Percentiles rank a stretch among this genome's conserved stretches.
These are phyloP conservation scores for Priocnemis perturbator DNA, from an alignment of 2,888 invertebrate genomes.

Conservation along the genomic window DNA sequence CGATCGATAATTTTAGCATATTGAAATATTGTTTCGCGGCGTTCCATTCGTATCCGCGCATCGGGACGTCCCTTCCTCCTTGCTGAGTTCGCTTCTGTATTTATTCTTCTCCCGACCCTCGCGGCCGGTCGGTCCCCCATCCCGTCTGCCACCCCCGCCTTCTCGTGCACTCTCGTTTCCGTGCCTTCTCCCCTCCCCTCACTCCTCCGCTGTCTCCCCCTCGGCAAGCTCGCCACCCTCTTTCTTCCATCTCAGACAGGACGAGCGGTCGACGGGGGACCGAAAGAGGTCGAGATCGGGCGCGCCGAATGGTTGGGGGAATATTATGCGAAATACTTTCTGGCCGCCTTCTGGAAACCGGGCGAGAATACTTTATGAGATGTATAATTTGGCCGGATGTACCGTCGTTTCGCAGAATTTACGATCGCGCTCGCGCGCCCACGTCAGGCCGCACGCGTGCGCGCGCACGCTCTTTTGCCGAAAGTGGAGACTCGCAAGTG, in stretches of 20 bases:
- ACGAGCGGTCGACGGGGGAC: slow-evolving; percentile 13
- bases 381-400: slow-evolving; percentile 62
- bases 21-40: slow-evolving; percentile 47
- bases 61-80: slow-evolving; percentile 23
- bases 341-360: slow-evolving; percentile 48
- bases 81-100: slow-evolving; percentile 29
- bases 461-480: background rate
- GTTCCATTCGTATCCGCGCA: slow-evolving; percentile 38
- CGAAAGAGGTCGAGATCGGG: slow-evolving; percentile 11
- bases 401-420: slow-evolving; percentile 48
- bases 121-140: slow-evolving; percentile 3
- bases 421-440: slow-evolving; percentile 31
- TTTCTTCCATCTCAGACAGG: slow-evolving; percentile 5
- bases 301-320: slow-evolving; percentile 5
- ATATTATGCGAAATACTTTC: slow-evolving; percentile 57
- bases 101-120: slow-evolving; percentile 35
- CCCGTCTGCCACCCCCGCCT: slow-evolving; percentile 9
- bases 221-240: background rate
- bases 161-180: background rate
- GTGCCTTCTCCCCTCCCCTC: background rate
- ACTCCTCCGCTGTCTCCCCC: background rate
- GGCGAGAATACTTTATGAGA: slow-evolving; percentile 58
- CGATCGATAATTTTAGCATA: slow-evolving; percentile 47
- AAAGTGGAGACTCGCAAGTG: slow-evolving; percentile 7
- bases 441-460: background rate